Evolutionary conservation across 2,113 vertebrate genomes (phyloP).

Genomic region (Neodon shergylaensis): DNA sequence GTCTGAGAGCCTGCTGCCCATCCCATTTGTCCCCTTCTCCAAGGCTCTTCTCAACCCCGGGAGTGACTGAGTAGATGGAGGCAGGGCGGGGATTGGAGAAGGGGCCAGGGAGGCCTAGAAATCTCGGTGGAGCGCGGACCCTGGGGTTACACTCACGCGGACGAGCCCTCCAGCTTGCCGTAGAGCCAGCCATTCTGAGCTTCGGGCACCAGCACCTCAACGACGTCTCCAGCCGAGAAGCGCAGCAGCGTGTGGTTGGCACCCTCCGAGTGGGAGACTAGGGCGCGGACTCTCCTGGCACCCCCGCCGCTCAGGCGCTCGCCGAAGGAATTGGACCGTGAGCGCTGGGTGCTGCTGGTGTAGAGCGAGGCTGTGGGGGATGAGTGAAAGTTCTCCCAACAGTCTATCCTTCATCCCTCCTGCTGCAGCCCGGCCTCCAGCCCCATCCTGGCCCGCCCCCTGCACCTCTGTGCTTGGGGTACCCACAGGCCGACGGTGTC

Average conservation of each 20-base stretch:
- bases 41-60: not conserved
- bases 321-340: slow-evolving; percentile 92
- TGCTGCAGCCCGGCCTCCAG: not conserved
- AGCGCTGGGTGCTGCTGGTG: slow-evolving; percentile 72
- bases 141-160: slow-evolving; percentile 85
- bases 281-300: slow-evolving; percentile 86
- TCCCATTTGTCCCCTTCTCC: not conserved
- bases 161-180: slow-evolving; percentile 87
- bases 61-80: not conserved
- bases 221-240: slow-evolving; percentile 88
- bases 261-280: slow-evolving; percentile 88
- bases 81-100: not conserved
- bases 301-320: slow-evolving; percentile 83
- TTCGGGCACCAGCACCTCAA: slow-evolving; percentile 87
- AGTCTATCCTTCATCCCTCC: not conserved
- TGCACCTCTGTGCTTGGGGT: not conserved
- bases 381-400: not conserved
- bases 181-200: slow-evolving; percentile 95
- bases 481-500: slow-evolving; percentile 86
- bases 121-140: not conserved
- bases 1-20: not conserved
- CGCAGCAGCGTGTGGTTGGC: slow-evolving; percentile 90
- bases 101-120: not conserved
- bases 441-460: not conserved
- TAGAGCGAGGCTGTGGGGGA: slow-evolving; percentile 80